phyloP scores from a whole-genome alignment of 2,113 vertebrate genomes.

The Otis tarda region DNA sequence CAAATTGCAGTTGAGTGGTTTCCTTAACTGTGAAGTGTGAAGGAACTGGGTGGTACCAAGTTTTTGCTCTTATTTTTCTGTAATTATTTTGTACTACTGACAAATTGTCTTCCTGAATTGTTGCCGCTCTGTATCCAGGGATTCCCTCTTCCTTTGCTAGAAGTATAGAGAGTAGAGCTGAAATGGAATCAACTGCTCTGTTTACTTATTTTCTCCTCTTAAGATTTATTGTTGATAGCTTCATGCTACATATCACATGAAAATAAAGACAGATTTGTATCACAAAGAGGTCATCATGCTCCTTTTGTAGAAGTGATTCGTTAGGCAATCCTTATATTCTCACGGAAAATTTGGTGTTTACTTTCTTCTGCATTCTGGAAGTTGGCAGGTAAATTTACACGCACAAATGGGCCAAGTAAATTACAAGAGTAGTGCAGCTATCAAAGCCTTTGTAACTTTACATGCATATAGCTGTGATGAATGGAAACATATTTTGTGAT shows the following conservation, averaged over 20 bases:
- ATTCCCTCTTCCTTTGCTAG: neutral
- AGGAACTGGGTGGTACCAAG: neutral
- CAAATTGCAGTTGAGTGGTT: neutral
- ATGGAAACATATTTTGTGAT: neutral
- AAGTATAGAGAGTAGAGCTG: neutral
- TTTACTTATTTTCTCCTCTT: neutral
- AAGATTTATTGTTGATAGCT: neutral
- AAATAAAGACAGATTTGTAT: neutral
- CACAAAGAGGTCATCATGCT: neutral
- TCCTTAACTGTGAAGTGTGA: neutral
- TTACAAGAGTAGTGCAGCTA: neutral
- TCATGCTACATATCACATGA: neutral
- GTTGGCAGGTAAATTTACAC: neutral
- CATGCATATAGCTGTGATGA: neutral
- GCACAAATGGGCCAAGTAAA: neutral
- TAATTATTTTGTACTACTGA: neutral
- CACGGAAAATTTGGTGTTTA: neutral
- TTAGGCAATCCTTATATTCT: neutral
- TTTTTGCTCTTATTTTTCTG: neutral
- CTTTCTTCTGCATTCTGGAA: neutral
- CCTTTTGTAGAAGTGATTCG: neutral
- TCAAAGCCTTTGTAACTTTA: neutral
- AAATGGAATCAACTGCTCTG: neutral
- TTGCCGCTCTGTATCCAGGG: neutral
- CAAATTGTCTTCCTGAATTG: neutral